Evolutionary conservation across 2,888 invertebrate species (phyloP).

Genomic region (Sinopyrophorus schimmeli): DNA sequence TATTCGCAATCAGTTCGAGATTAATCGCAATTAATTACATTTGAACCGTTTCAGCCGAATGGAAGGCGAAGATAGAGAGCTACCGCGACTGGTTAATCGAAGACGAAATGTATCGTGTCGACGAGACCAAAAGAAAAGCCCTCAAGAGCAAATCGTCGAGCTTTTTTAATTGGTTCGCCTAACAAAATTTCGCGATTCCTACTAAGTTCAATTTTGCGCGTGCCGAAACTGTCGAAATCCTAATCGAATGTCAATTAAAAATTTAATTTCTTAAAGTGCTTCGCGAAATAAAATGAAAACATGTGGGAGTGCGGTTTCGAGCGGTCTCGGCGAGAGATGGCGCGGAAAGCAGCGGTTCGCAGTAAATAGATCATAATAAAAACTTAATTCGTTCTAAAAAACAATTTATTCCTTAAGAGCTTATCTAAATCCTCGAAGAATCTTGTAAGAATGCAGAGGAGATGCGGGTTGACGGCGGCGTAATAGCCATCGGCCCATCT

Average conservation of each 20-base stretch:
- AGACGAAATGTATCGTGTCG: slow-evolving; percentile 55
- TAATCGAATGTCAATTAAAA: no score
- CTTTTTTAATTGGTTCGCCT: no score
- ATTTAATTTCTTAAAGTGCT: no score
- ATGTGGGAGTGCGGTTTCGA: no score
- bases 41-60: slow-evolving; percentile 50
- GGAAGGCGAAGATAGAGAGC: slow-evolving; percentile 59
- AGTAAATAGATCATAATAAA: slow-evolving; percentile 15
- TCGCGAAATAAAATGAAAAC: no score
- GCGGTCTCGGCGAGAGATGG: no score
- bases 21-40: slow-evolving; percentile 1
- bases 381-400: slow-evolving; percentile 25
- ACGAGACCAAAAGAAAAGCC: slow-evolving; percentile 60
- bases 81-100: slow-evolving; percentile 59
- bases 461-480: slow-evolving; percentile 42
- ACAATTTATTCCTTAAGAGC: slow-evolving; percentile 27
- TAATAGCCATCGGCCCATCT: slow-evolving; percentile 44
- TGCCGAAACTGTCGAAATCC: no score
- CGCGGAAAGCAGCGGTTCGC: no score
- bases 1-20: no score
- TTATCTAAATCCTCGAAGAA: slow-evolving; percentile 34
- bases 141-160: no score
- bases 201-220: no score
- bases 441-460: slow-evolving; percentile 42
- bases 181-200: no score